A percentile compares a stretch with the other conserved stretches of the same genome.
phyloP scores from a whole-genome alignment of 2,888 invertebrate species.

The Mantis religiosa region DNA sequence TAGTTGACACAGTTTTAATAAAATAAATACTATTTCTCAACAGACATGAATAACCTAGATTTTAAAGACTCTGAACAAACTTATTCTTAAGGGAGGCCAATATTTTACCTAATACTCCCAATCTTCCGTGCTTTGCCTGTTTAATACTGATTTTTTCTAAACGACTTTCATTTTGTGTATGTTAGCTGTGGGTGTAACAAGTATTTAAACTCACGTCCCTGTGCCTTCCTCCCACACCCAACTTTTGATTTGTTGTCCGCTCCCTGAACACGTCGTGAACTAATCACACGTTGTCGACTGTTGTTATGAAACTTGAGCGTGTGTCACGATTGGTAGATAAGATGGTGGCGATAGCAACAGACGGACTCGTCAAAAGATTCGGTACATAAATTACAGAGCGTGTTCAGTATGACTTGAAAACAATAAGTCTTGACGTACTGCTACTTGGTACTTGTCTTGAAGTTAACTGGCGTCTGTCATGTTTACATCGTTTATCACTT shows the following conservation, averaged over 20 bases:
- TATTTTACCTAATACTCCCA: too few species aligned
- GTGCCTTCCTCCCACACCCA: not conserved
- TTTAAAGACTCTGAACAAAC: too few species aligned
- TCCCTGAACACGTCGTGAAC: not conserved
- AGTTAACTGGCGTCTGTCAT: not conserved
- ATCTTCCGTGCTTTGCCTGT: too few species aligned
- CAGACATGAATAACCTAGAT: too few species aligned
- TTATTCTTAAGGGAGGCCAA: too few species aligned
- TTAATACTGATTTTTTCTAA: too few species aligned
- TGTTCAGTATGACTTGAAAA: not conserved
- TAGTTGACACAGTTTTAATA: too few species aligned
- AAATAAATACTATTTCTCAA: too few species aligned
- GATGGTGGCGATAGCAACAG: not conserved
- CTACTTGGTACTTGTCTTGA: not conserved
- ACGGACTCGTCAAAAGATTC: not conserved
- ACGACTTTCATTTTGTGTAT: too few species aligned
- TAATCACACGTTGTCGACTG: not conserved
- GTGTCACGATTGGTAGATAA: not conserved
- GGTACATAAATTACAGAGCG: not conserved
- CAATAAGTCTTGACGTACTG: not conserved
- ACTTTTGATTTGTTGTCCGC: not conserved
- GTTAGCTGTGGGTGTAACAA: not conserved
- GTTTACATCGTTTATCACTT: not conserved
- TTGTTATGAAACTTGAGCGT: not conserved
- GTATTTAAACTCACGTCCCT: not conserved